A percentile compares a stretch with the other conserved stretches of the same genome.
Conservation (phyloP, 2,113 vertebrate species). For the Mirounga angustirostris region DNA sequence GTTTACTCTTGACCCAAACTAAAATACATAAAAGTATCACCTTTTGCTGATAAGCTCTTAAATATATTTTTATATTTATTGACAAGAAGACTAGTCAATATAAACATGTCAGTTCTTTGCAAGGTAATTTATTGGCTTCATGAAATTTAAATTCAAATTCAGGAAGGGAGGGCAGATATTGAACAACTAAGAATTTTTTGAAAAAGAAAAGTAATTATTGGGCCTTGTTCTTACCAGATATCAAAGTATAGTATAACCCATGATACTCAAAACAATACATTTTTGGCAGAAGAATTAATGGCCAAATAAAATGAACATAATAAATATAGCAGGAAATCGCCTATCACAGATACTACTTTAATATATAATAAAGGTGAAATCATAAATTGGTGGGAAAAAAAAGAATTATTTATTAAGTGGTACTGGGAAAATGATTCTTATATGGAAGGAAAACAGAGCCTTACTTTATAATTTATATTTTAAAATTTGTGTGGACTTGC, state of each 20-base stretch:
- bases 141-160: not conserved
- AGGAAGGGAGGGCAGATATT: not conserved
- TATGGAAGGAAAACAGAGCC: not conserved
- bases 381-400: not conserved
- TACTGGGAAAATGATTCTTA: not conserved
- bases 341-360: not conserved
- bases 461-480: not conserved
- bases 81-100: not conserved
- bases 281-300: not conserved
- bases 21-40: not conserved
- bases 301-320: not conserved
- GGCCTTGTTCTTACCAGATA: not conserved
- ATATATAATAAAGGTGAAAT: not conserved
- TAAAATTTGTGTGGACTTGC: not conserved
- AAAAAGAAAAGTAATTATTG: not conserved
- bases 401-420: not conserved
- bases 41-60: not conserved
- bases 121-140: not conserved
- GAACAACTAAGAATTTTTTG: constrained; percentile 24
- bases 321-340: not conserved
- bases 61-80: not conserved
- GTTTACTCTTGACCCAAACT: not conserved
- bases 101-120: not conserved
- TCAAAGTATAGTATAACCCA: not conserved
- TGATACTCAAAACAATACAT: not conserved